phyloP scores from a whole-genome alignment of 2,113 vertebrate species.

The Lepus europaeus region DNA sequence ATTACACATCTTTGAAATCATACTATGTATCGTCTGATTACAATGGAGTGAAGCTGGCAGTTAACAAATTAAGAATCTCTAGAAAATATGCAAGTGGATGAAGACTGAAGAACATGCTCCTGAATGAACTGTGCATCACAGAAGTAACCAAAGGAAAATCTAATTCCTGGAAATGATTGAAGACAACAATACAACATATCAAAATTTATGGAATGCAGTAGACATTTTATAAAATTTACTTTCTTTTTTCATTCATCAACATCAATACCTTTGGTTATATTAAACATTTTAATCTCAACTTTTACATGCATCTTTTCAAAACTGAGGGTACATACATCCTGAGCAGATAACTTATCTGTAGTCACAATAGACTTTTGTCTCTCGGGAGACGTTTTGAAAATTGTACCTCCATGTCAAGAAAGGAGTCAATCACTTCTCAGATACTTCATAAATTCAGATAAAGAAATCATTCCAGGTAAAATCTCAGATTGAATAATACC shows the following conservation, averaged over 20 bases:
- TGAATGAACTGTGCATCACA: too few species aligned
- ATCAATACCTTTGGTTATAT: background rate
- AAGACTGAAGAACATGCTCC: too few species aligned
- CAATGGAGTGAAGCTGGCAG: too few species aligned
- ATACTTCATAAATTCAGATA: background rate
- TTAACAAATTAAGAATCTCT: too few species aligned
- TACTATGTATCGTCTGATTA: too few species aligned
- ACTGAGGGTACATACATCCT: background rate
- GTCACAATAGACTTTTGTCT: background rate
- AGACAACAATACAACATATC: too few species aligned
- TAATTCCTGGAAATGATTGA: too few species aligned
- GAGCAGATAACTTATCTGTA: background rate
- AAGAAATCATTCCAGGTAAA: background rate
- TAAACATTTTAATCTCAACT: background rate
- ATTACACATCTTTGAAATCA: background rate
- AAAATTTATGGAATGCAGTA: background rate
- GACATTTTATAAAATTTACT: background rate
- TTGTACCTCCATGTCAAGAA: background rate
- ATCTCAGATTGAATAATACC: background rate
- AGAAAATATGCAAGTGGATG: too few species aligned
- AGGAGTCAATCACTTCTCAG: background rate
- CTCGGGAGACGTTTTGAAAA: slow-evolving; percentile 21
- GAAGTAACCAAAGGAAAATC: too few species aligned
- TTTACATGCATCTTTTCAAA: slow-evolving; percentile 23
- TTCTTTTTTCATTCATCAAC: background rate